Conservation (phyloP, 2,113 vertebrate genomes). For the Sylvia atricapilla region DNA sequence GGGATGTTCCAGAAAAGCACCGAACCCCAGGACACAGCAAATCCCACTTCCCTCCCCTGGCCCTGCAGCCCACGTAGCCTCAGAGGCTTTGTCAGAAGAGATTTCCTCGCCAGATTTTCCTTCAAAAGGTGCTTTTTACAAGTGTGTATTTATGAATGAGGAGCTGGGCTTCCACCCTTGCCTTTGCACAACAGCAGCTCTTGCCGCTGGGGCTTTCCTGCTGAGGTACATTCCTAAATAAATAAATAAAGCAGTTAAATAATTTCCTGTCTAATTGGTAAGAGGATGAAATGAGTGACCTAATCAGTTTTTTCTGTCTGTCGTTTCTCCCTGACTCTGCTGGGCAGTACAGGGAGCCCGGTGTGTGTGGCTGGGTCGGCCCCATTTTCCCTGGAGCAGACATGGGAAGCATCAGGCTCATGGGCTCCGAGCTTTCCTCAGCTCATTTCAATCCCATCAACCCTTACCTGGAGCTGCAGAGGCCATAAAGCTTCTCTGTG, state of each 20-base stretch:
- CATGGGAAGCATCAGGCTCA: not conserved
- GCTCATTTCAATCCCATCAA: not conserved
- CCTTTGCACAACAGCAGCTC: not conserved
- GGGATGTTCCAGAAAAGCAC: not conserved
- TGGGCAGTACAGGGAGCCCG: not conserved
- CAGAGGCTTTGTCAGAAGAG: not conserved
- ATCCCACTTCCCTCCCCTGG: fast-evolving
- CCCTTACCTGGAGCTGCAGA: not conserved
- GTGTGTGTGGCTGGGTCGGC: not conserved
- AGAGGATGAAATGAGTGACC: conserved; percentile 49
- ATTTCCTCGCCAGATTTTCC: not conserved
- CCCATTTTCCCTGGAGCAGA: not conserved
- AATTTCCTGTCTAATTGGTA: conserved; percentile 58
- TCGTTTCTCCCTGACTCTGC: conserved; percentile 1
- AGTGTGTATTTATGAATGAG: not conserved
- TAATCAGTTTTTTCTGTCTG: conserved; percentile 36
- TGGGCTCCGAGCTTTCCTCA: not conserved
- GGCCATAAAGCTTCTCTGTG: not conserved
- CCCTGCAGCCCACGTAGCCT: not conserved
- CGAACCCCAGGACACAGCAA: not conserved
- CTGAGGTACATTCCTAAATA: conserved; percentile 54
- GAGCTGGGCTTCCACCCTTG: not conserved
- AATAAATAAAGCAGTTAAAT: conserved; percentile 66
- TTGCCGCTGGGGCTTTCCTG: conserved; percentile 15
- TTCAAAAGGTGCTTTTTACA: not conserved